Evolutionary conservation across 2,888 invertebrate genomes (phyloP).

Genomic region (Lochmaea crataegi): DNA sequence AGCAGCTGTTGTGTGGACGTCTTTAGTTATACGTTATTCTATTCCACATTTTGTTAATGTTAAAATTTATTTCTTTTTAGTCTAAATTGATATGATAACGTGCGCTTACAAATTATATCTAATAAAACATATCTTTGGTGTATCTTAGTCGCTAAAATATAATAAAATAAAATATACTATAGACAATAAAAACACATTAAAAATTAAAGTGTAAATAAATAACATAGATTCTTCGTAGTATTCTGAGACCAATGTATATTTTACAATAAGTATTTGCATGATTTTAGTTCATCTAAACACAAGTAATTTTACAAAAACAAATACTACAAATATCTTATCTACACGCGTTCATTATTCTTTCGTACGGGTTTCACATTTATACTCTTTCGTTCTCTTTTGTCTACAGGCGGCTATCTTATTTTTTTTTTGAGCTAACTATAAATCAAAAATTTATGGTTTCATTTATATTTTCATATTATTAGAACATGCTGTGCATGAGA

Average conservation of each 20-base stretch:
- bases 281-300: constrained; percentile 43
- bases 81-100: constrained; percentile 42
- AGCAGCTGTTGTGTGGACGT: no score
- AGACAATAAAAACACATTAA: constrained; percentile 58
- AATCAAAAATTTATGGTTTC: no score
- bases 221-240: constrained; percentile 59
- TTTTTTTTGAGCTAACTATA: background rate
- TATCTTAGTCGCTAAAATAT: constrained; percentile 63
- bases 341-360: constrained; percentile 49
- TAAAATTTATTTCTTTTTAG: constrained; percentile 11
- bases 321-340: constrained; percentile 50
- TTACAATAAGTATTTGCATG: constrained; percentile 47
- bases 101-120: constrained; percentile 47
- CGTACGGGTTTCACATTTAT: constrained; percentile 32
- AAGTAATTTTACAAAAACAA: constrained; percentile 49
- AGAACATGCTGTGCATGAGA: no score
- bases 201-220: constrained; percentile 59
- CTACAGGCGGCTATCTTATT: constrained; percentile 10
- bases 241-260: constrained; percentile 61
- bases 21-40: no score
- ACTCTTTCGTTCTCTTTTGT: constrained; percentile 31
- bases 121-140: constrained; percentile 64
- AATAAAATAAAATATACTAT: constrained; percentile 60
- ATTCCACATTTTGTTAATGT: no score
- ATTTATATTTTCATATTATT: no score